phyloP scores from a whole-genome alignment of 2,888 invertebrate genomes.

The Eudemis profundana region DNA sequence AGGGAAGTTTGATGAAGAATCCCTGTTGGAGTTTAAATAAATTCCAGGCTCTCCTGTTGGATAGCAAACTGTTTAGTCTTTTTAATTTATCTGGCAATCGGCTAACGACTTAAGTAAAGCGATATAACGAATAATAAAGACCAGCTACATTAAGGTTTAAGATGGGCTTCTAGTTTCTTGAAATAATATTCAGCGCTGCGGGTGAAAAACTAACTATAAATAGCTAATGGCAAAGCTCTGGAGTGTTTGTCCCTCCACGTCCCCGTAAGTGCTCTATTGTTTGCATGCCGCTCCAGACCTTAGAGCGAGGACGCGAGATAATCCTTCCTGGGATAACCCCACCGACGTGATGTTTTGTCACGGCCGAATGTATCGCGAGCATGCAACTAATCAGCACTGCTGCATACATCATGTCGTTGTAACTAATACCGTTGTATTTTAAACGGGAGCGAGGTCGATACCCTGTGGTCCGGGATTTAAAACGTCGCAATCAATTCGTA shows the following conservation, averaged over 20 bases:
- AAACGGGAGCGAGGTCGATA: constrained; percentile 43
- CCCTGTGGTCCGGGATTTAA: constrained; percentile 41
- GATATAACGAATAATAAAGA: neutral
- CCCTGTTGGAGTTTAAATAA: constrained; percentile 4
- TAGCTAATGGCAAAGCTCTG: constrained; percentile 46
- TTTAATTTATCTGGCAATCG: neutral
- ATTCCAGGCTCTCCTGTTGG: neutral
- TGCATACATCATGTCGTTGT: constrained; percentile 31
- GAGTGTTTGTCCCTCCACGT: constrained; percentile 44
- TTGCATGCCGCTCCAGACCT: constrained; percentile 41
- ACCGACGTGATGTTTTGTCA: constrained; percentile 21
- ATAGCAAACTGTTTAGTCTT: neutral
- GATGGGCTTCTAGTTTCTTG: constrained; percentile 11
- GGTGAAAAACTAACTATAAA: constrained; percentile 32
- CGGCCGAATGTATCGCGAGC: constrained; percentile 26
- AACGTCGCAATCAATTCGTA: constrained; percentile 36
- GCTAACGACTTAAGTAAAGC: neutral
- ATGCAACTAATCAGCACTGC: constrained; percentile 31
- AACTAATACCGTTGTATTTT: constrained; percentile 28
- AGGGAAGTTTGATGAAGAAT: constrained; percentile 10
- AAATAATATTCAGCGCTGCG: constrained; percentile 3
- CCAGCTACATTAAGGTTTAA: neutral
- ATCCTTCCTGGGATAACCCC: constrained; percentile 21
- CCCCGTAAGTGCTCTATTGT: constrained; percentile 42
- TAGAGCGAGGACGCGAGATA: constrained; percentile 30